Conservation (phyloP, 2,113 vertebrate species). For the Trogon melanurus region DNA sequence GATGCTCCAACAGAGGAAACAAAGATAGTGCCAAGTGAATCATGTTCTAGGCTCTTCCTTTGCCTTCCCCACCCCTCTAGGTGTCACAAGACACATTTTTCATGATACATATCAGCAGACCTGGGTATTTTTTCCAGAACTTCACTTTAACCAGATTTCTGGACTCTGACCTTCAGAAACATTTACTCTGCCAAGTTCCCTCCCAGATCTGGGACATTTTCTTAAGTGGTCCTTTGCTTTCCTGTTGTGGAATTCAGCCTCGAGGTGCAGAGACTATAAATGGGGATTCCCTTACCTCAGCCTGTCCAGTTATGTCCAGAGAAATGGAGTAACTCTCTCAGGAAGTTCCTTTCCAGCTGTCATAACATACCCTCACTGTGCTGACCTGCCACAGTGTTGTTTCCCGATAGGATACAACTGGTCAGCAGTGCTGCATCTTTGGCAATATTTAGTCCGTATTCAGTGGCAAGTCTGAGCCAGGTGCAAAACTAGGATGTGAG, state of each 20-base stretch:
- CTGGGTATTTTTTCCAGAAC: constrained; percentile 24
- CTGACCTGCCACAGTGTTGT: not conserved
- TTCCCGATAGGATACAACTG: not conserved
- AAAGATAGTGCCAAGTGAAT: not conserved
- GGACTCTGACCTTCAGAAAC: constrained; percentile 22
- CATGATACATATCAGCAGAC: not conserved
- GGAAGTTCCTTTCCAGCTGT: constrained; percentile 32
- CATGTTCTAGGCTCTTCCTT: constrained; percentile 31
- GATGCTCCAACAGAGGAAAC: not conserved
- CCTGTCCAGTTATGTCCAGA: not conserved
- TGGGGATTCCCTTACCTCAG: constrained; percentile 18
- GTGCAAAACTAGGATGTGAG: not conserved
- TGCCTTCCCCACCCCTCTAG: constrained; percentile 9
- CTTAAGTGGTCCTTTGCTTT: constrained; percentile 3
- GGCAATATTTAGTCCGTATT: not conserved
- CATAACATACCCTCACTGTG: not conserved
- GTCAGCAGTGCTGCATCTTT: not conserved
- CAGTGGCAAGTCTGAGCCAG: not conserved
- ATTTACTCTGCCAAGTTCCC: not conserved
- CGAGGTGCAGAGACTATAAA: not conserved
- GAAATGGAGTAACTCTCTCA: not conserved
- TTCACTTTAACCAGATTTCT: constrained; percentile 42
- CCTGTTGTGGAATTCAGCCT: constrained; percentile 10
- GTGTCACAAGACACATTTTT: constrained; percentile 12
- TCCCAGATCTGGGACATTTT: constrained; percentile 28